Conservation (phyloP, 2,888 invertebrate species). For the Cantharis lateralis region DNA sequence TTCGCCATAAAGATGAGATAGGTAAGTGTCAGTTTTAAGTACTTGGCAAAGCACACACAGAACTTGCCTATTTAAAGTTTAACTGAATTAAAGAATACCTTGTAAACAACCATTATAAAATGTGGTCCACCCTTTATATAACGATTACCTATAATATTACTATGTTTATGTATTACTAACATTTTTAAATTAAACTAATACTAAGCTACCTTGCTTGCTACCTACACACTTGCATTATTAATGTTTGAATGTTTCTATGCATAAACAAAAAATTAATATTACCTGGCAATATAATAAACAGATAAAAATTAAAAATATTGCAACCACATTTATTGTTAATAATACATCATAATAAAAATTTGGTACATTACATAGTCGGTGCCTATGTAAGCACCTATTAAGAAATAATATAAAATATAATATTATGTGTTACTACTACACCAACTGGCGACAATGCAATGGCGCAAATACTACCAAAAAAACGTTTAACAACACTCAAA, state of each 20-base stretch:
- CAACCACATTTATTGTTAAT: neutral
- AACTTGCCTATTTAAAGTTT: too few species aligned
- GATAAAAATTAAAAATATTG: neutral
- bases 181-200: neutral
- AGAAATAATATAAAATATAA: neutral
- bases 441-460: neutral
- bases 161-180: neutral
- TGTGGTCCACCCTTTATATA: neutral
- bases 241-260: neutral
- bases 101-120: neutral
- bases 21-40: too few species aligned
- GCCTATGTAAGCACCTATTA: neutral
- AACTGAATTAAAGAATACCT: neutral
- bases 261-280: neutral
- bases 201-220: neutral
- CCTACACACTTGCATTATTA: neutral
- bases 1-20: too few species aligned
- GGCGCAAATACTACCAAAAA: neutral
- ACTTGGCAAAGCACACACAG: too few species aligned
- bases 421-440: neutral
- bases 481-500: neutral
- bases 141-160: neutral
- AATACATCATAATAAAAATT: neutral
- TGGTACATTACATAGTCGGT: neutral
- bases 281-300: neutral